Percentiles rank a stretch among this genome's conserved stretches.
Evolutionary conservation across 1,140 invertebrate genomes (phyloP).

Genomic region (Liolophura sinensis): DNA sequence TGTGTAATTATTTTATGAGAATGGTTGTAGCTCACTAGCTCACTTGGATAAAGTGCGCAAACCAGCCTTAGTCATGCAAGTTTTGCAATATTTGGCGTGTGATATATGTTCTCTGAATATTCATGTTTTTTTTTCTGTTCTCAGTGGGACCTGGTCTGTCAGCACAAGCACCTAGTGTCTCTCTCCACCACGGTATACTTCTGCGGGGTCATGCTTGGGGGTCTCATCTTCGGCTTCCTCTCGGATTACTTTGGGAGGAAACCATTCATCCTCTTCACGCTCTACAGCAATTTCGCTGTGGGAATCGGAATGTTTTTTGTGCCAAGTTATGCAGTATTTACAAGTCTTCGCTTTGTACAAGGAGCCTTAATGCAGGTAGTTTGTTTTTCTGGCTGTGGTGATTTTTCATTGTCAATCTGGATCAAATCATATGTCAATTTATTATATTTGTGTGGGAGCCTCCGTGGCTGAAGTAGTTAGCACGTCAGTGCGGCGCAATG

Average conservation of each 20-base stretch:
- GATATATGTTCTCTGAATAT: no score
- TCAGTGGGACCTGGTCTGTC: no score
- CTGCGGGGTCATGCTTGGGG: slow-evolving; percentile 77
- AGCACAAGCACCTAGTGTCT: not conserved
- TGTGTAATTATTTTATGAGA: no score
- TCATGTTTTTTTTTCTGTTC: no score
- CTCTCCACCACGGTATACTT: slow-evolving; percentile 72
- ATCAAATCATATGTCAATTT: no score
- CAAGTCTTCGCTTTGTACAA: slow-evolving; percentile 37
- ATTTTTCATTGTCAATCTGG: not conserved
- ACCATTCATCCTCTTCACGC: slow-evolving; percentile 65
- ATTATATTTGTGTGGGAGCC: no score
- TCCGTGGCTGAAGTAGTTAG: no score
- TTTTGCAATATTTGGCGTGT: no score
- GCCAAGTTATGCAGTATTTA: slow-evolving; percentile 31
- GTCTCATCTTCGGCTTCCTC: slow-evolving; percentile 74
- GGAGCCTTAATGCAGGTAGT: slow-evolving; percentile 45
- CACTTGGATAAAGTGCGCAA: no score
- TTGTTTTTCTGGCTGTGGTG: not conserved
- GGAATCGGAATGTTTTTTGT: slow-evolving; percentile 60
- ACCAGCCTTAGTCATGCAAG: no score
- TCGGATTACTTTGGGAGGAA: slow-evolving; percentile 69
- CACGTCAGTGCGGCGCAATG: no score
- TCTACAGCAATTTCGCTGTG: slow-evolving; percentile 61
- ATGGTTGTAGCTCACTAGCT: no score